Percentiles rank a stretch among this genome's conserved stretches.
These are phyloP conservation scores for Drosophila quadrilineata DNA, from an alignment of 1,140 invertebrate genomes.

Conservation along the genomic window DNA sequence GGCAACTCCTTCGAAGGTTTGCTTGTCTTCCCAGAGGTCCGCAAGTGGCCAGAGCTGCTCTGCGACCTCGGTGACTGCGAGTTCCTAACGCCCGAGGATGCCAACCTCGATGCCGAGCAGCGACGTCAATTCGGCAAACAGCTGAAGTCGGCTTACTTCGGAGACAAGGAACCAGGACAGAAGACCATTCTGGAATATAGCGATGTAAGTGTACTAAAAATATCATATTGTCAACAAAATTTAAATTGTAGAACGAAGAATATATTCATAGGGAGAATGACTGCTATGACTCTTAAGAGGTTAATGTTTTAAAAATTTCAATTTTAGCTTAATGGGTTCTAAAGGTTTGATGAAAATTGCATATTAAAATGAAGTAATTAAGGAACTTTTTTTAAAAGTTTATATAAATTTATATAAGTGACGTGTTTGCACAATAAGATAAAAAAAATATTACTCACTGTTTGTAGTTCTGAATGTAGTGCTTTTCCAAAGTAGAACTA, in stretches of 20 bases:
- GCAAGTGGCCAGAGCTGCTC: conserved; percentile 70
- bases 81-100: conserved; percentile 57
- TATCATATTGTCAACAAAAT: background rate
- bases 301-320: too few relatives aligned
- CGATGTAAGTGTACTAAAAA: conserved; percentile 58
- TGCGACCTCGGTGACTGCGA: conserved; percentile 61
- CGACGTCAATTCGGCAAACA: conserved; percentile 55
- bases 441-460: too few relatives aligned
- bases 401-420: too few relatives aligned
- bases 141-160: conserved; percentile 55
- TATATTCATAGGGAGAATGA: too few relatives aligned
- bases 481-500: too few relatives aligned
- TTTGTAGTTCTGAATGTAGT: too few relatives aligned
- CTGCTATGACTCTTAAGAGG: too few relatives aligned
- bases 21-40: conserved; percentile 66
- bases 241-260: background rate
- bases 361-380: too few relatives aligned
- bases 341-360: too few relatives aligned
- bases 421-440: too few relatives aligned
- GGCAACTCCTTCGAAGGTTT: conserved; percentile 81
- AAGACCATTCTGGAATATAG: conserved; percentile 71
- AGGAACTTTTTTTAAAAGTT: too few relatives aligned
- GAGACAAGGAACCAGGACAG: conserved; percentile 49
- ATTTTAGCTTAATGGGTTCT: too few relatives aligned
- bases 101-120: conserved; percentile 53